phyloP scores from a whole-genome alignment of 2,888 invertebrate species.

The Pardosa pseudoannulata region DNA sequence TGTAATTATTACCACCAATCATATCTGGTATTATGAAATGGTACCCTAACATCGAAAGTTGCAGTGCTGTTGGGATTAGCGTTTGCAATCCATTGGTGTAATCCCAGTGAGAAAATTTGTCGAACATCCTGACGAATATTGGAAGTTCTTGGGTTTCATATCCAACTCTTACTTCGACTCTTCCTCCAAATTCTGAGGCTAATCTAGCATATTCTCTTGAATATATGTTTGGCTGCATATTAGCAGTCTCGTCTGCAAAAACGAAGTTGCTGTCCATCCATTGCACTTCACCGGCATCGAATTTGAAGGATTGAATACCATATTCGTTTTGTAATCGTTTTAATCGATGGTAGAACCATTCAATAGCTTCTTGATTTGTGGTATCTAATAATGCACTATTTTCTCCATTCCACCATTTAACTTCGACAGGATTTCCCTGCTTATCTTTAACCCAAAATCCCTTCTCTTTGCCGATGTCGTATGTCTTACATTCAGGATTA shows the following conservation, averaged over 20 bases:
- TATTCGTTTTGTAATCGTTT: constrained; percentile 81
- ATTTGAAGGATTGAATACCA: constrained; percentile 86
- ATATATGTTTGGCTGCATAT: constrained; percentile 75
- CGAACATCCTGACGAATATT: constrained; percentile 86
- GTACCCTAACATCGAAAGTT: constrained; percentile 82
- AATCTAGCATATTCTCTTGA: constrained; percentile 74
- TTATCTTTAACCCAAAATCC: constrained; percentile 80
- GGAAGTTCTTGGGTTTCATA: constrained; percentile 84
- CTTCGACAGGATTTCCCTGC: constrained; percentile 77
- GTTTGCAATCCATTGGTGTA: constrained; percentile 85
- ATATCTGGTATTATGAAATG: constrained; percentile 88
- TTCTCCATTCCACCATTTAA: constrained; percentile 81
- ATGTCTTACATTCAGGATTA: constrained; percentile 79
- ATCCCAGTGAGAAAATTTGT: constrained; percentile 84
- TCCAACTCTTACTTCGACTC: constrained; percentile 86
- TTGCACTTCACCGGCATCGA: constrained; percentile 88
- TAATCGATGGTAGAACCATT: constrained; percentile 78
- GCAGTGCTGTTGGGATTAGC: constrained; percentile 85
- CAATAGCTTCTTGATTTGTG: constrained; percentile 83
- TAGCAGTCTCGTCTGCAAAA: constrained; percentile 72
- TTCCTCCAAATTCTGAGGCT: constrained; percentile 79
- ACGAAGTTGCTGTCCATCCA: constrained; percentile 82
- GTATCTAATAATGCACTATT: constrained; percentile 82
- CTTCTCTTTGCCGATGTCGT: constrained; percentile 75
- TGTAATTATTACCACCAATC: constrained; percentile 81